Conservation (phyloP, 2,113 vertebrate genomes). For the Pyrgilauda ruficollis region DNA sequence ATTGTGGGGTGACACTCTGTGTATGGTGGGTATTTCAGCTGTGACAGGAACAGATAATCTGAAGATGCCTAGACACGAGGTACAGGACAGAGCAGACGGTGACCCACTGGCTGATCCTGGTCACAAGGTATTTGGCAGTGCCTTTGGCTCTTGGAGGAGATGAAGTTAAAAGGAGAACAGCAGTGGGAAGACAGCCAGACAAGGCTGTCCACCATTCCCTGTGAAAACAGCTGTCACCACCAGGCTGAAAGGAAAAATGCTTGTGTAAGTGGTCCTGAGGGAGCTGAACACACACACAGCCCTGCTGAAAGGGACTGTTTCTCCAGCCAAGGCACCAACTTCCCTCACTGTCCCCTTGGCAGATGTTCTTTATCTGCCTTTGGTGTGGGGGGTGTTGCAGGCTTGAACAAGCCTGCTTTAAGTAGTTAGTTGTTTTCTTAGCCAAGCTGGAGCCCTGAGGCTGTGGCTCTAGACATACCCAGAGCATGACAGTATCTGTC, state of each 20-base stretch:
- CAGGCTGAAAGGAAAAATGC: not conserved
- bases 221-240: not conserved
- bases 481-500: not conserved
- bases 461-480: not conserved
- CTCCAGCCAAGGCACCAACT: not conserved
- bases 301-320: not conserved
- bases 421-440: not conserved
- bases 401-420: accelerated
- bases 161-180: not conserved
- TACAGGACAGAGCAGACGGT: not conserved
- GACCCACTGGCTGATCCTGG: not conserved
- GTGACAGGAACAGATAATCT: not conserved
- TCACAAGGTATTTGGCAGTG: not conserved
- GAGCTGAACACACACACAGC: not conserved
- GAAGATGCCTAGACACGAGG: not conserved
- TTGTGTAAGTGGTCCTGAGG: not conserved
- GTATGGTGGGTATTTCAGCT: too few relatives aligned
- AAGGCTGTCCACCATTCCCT: not conserved
- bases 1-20: too few relatives aligned
- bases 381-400: not conserved
- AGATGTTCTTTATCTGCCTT: not conserved
- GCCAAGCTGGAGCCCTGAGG: not conserved
- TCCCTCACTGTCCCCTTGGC: not conserved
- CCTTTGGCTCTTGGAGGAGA: not conserved
- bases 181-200: not conserved